Base-by-base conservation (phyloP, 2,888 invertebrate species). In the Hypolimnas misippus region DNA sequence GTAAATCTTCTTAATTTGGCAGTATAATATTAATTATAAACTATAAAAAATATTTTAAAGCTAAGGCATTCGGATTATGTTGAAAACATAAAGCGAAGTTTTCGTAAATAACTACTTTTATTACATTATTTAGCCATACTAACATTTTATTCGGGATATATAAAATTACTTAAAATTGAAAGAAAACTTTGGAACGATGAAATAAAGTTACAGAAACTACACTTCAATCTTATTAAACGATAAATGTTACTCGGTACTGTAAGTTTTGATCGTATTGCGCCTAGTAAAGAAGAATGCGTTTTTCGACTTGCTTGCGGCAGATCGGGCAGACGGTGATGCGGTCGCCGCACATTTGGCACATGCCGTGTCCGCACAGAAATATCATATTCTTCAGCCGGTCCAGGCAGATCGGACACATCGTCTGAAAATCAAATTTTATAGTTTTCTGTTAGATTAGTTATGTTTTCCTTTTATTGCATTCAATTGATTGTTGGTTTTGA, bases 301-400 rank as follows among this genome's bases (percentile, higher is more conserved):
- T 98, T 85, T 98, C 98, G 59, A 99, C 98, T 63, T 97, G 95
- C 92, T 99, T 99, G 74, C 99, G 95, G 86, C 99, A 99, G 83
- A 99, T 99, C 33, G 99, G 99, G 82, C 99, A 99, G 78, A 98
- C 98, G 65, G 96, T 95, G 95, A 99, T 98, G 77, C 98, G 96
- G 93, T 99, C 99, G 31, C 99, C 98, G 87, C 99, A 99, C 96
- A 98, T 97, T 92, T 99, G 99, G 84, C 99, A 99, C 69, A 98
- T 97, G 72, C 98, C 99, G 87, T 99, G 99, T 5, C 99, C 99
- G 87, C 99, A 99, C 49, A 98, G 94, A 93, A 98, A 99, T 75
- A 98, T 98, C 98, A 99, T 98, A 90, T 99, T 99, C 93, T 98
- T 99, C 78, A 98, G 93, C 33, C 98, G 96, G 92, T 99, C 99